Percentiles rank a stretch among this genome's conserved stretches.
phyloP scores from a whole-genome alignment of 1,140 invertebrate species.

The Orchesella cincta region DNA sequence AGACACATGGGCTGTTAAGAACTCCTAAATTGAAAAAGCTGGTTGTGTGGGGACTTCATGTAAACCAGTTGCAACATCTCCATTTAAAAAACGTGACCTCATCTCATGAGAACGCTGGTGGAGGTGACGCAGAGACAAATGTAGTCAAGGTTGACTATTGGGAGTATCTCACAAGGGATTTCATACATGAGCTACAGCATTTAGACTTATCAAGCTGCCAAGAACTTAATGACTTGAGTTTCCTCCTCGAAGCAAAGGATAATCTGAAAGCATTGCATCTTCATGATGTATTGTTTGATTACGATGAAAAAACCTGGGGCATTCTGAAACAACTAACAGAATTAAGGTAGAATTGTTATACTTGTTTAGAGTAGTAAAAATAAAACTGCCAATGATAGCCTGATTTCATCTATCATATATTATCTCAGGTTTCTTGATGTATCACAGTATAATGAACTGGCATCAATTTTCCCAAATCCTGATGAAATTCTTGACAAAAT shows the following conservation, averaged over 20 bases:
- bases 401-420: no score
- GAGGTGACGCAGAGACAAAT: neutral
- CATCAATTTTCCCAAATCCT: neutral
- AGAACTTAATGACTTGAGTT: neutral
- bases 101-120: neutral
- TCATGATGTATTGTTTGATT: neutral
- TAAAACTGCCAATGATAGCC: no score
- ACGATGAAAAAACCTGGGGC: neutral
- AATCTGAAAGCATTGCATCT: neutral
- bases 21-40: neutral
- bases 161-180: neutral
- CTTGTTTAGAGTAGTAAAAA: no score
- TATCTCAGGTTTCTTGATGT: neutral
- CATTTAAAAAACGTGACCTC: neutral
- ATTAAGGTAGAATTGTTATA: no score
- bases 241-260: neutral
- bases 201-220: slow-evolving; percentile 5
- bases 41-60: neutral
- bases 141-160: neutral
- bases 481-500: neutral
- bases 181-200: neutral
- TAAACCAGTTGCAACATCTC: neutral
- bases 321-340: neutral
- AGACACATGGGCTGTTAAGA: neutral
- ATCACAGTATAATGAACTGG: slow-evolving; percentile 7